phyloP scores from a whole-genome alignment of 2,888 invertebrate genomes.

The Hymenopus coronatus region DNA sequence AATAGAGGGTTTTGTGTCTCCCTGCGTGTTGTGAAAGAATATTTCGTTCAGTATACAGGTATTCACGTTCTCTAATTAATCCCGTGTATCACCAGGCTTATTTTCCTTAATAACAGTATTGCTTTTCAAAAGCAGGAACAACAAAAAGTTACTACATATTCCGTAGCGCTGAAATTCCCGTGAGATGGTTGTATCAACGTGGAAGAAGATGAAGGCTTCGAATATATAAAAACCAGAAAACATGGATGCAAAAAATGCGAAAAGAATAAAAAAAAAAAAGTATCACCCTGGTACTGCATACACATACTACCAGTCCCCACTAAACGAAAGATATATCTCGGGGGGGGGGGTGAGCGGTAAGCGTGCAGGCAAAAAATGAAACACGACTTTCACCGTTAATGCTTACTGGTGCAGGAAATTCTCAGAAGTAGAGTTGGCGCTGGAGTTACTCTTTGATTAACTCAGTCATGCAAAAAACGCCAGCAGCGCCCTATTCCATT shows the following conservation, averaged over 20 bases:
- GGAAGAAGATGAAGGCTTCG: not conserved
- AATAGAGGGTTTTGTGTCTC: not conserved
- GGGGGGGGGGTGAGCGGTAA: not conserved
- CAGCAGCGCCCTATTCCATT: not conserved
- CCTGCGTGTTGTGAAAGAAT: not conserved
- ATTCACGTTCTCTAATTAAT: not conserved
- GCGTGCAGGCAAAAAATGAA: not conserved
- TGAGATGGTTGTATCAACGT: not conserved
- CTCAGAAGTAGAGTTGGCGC: not conserved
- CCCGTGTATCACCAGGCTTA: not conserved
- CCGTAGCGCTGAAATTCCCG: not conserved
- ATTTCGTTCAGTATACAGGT: not conserved
- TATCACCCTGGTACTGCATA: not conserved
- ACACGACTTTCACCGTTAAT: not conserved
- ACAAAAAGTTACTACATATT: not conserved
- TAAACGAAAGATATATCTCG: not conserved
- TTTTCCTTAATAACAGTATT: not conserved
- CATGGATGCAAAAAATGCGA: not conserved
- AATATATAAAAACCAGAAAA: not conserved
- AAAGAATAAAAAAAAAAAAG: not conserved
- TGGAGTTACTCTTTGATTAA: not conserved
- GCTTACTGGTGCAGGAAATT: not conserved
- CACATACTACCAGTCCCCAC: not conserved
- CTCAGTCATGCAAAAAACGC: not conserved
- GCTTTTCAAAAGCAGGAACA: not conserved